A percentile compares a stretch with the other conserved stretches of the same genome.
Conservation (phyloP, 2,888 invertebrate genomes). For the Thera obeliscata region DNA sequence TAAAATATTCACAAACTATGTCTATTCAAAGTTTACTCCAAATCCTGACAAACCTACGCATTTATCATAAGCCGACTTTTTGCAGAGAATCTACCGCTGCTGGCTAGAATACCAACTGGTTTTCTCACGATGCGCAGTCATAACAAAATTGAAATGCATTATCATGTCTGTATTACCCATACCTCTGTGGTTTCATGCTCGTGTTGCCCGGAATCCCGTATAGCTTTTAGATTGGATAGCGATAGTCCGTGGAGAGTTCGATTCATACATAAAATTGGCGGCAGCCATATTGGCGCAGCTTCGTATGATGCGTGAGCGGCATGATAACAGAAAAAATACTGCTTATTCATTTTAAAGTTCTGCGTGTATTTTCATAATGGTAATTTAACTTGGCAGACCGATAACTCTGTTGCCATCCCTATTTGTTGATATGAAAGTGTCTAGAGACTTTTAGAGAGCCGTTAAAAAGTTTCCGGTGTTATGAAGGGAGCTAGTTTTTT, state of each 20-base stretch:
- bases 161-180: conserved; percentile 7
- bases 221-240: conserved; percentile 56
- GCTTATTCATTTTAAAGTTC: too few species aligned
- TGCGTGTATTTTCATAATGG: too few species aligned
- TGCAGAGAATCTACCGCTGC: background rate
- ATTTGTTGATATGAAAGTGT: too few species aligned
- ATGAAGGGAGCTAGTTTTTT: too few species aligned
- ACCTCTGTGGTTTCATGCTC: conserved; percentile 37
- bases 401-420: too few species aligned
- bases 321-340: conserved; percentile 42
- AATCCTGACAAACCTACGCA: too few species aligned
- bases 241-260: conserved; percentile 56
- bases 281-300: conserved; percentile 55
- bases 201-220: conserved; percentile 41
- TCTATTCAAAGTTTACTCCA: too few species aligned
- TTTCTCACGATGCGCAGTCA: background rate
- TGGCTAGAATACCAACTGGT: background rate
- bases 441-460: too few species aligned
- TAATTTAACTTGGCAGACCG: too few species aligned
- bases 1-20: too few species aligned
- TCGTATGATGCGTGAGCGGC: conserved; percentile 56
- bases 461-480: too few species aligned
- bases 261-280: conserved; percentile 67
- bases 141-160: conserved; percentile 16
- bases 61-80: background rate